A percentile compares a stretch with the other conserved stretches of the same genome.
phyloP scores from a whole-genome alignment of 2,113 vertebrate species.

The Hylia prasina region DNA sequence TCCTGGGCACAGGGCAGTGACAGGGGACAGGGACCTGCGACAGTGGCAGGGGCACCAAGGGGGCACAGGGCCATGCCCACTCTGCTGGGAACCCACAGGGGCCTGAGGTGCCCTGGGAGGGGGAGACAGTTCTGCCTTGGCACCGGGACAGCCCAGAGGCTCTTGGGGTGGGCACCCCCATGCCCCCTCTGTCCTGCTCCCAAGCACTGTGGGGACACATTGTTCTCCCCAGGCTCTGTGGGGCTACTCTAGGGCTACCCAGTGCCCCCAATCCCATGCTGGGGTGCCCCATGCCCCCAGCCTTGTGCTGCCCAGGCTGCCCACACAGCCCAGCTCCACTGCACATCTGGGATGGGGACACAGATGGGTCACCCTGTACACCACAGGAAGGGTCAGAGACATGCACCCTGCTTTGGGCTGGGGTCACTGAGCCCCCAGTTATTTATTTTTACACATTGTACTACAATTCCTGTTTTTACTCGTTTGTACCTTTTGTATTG shows the following conservation, averaged over 20 bases:
- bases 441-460: conserved; percentile 60
- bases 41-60: neutral
- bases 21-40: neutral
- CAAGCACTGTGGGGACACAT: neutral
- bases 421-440: neutral
- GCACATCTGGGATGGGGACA: neutral
- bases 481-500: conserved; percentile 57
- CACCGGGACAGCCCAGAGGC: neutral
- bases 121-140: neutral
- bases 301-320: neutral
- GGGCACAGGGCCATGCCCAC: neutral
- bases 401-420: neutral
- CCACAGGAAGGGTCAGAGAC: neutral
- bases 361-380: accelerated
- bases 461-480: conserved; percentile 39
- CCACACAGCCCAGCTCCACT: neutral
- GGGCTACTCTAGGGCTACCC: neutral
- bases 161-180: neutral
- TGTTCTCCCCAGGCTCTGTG: neutral
- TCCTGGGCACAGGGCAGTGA: neutral
- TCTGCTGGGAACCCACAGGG: neutral
- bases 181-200: neutral
- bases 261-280: neutral
- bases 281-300: neutral
- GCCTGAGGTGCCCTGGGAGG: neutral